These are phyloP conservation scores for Escarpia spicata DNA, from an alignment of 2,888 invertebrate species.

Conservation along the genomic window DNA sequence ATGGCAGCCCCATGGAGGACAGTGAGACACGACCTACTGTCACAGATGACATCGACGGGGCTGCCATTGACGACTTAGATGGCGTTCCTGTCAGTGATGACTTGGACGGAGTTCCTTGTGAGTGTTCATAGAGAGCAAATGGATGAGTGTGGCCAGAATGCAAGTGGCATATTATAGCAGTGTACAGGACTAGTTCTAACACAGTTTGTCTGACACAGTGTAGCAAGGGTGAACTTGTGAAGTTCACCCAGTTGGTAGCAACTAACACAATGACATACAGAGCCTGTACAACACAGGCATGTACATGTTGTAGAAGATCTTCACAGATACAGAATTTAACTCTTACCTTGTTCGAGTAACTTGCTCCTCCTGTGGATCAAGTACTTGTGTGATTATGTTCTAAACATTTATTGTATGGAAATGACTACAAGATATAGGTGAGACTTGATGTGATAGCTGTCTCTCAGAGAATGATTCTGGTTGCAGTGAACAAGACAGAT, in stretches of 20 bases:
- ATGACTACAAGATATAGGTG: neutral
- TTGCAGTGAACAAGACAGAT: neutral
- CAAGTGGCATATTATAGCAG: neutral
- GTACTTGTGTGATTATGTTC: neutral
- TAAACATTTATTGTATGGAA: neutral
- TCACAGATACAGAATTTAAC: no score
- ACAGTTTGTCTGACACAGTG: neutral
- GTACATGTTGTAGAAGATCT: no score
- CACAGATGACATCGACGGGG: slow-evolving; percentile 38
- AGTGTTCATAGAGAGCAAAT: neutral
- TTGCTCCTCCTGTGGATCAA: neutral
- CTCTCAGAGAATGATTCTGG: neutral
- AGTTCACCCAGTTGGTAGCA: neutral
- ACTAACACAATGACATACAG: neutral
- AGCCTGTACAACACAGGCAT: no score
- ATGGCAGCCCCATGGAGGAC: slow-evolving; percentile 52
- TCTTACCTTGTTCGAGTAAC: no score
- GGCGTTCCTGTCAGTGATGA: slow-evolving; percentile 68
- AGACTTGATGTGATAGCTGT: neutral
- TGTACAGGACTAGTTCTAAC: neutral
- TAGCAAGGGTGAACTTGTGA: neutral
- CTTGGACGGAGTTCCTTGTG: slow-evolving; percentile 75
- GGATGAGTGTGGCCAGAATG: no score
- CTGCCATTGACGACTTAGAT: slow-evolving; percentile 59
- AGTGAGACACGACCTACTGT: slow-evolving; percentile 17